Percentiles rank a stretch among this genome's conserved stretches.
These are phyloP conservation scores for Meriones psammophilus DNA, from an alignment of 2,797 vertebrate species.

Conservation along the genomic window DNA sequence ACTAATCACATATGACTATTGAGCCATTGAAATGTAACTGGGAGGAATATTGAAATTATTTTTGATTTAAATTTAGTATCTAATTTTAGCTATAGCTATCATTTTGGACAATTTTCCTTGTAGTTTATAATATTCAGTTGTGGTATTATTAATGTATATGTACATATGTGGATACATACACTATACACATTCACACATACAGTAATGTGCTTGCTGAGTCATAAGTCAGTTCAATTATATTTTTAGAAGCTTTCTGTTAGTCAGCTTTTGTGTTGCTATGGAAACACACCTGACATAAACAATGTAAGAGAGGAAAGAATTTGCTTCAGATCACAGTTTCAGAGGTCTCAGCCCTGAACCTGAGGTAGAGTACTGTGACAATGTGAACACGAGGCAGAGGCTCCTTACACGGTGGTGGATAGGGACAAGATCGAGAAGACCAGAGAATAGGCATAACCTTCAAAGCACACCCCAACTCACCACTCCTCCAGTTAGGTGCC, in stretches of 20 bases:
- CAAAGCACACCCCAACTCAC: not conserved
- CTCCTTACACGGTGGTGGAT: not conserved
- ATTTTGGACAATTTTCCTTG: not conserved
- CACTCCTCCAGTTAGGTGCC: not conserved
- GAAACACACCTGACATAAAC: not conserved
- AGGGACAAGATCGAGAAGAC: too few relatives aligned
- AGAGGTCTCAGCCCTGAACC: not conserved
- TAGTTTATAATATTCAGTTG: not conserved
- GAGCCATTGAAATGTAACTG: not conserved
- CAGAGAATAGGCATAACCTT: not conserved
- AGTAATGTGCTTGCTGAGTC: not conserved
- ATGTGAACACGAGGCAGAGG: not conserved
- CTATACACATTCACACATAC: not conserved
- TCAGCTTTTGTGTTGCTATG: not conserved
- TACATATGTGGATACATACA: not conserved
- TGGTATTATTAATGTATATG: not conserved
- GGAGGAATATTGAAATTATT: not conserved
- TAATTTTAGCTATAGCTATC: not conserved
- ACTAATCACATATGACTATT: not conserved
- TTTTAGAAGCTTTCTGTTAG: not conserved
- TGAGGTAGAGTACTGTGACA: not conserved
- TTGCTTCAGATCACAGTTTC: not conserved
- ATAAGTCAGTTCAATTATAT: not conserved
- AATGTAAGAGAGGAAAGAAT: not conserved
- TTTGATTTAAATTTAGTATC: not conserved